These are phyloP conservation scores for Scophthalmus maximus DNA, from an alignment of 2,113 vertebrate genomes.

Conservation along the genomic window DNA sequence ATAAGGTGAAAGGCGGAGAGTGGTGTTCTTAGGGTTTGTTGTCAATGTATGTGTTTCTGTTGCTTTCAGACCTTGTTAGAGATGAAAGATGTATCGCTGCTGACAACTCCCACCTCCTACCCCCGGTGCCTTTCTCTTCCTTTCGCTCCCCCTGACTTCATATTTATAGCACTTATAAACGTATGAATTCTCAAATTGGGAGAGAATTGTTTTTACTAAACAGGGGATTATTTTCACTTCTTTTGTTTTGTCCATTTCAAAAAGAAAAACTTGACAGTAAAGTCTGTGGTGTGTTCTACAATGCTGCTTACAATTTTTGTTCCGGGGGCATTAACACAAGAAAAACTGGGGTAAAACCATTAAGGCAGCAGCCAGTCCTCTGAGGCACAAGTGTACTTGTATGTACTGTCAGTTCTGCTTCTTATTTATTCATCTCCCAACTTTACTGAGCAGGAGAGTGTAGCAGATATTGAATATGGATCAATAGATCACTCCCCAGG, in stretches of 20 bases:
- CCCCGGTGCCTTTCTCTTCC: conserved; percentile 7
- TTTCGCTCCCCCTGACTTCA: conserved; percentile 23
- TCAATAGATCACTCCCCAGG: conserved; percentile 83
- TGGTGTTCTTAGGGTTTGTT: conserved; percentile 69
- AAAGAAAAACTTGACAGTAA: too few relatives aligned
- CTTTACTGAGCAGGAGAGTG: conserved; percentile 75
- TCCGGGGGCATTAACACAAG: conserved; percentile 30
- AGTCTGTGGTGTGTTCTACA: too few relatives aligned
- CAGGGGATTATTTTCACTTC: not conserved
- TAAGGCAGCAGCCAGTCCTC: conserved; percentile 40
- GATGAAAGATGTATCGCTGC: conserved; percentile 79
- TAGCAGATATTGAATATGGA: conserved; percentile 82
- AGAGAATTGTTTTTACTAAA: conserved; percentile 20
- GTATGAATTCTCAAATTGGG: conserved; percentile 20
- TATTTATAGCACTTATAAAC: conserved; percentile 32
- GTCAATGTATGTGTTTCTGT: conserved; percentile 76
- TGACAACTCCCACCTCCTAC: conserved; percentile 67
- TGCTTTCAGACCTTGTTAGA: conserved; percentile 84
- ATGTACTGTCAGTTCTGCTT: conserved; percentile 72
- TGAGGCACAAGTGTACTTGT: conserved; percentile 54
- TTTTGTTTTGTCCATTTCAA: not conserved
- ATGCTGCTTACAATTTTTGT: conserved; percentile 7
- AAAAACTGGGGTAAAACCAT: conserved; percentile 42
- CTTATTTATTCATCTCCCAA: conserved; percentile 79
- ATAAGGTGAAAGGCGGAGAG: conserved; percentile 59